phyloP scores from a whole-genome alignment of 2,888 invertebrate species.

The Leucania comma region DNA sequence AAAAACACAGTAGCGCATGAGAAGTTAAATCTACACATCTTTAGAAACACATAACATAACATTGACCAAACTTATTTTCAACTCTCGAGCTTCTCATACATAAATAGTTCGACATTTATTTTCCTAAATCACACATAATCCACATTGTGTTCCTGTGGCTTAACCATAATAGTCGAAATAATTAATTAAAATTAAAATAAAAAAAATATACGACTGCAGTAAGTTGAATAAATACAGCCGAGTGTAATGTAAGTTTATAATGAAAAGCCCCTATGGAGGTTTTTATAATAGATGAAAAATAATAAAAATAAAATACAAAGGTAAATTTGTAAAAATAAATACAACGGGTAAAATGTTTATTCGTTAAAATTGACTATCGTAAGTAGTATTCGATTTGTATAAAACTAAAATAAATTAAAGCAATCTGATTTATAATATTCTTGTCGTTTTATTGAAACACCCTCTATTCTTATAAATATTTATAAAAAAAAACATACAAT shows the following conservation, averaged over 20 bases:
- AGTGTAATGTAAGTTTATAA: constrained; percentile 89
- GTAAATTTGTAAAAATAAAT: constrained; percentile 89
- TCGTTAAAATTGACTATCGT: constrained; percentile 90
- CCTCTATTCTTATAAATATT: not conserved
- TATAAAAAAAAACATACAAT: not conserved
- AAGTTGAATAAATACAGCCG: constrained; percentile 82
- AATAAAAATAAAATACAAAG: constrained; percentile 84
- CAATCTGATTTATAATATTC: constrained; percentile 90
- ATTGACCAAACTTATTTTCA: constrained; percentile 52
- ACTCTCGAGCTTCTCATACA: constrained; percentile 60
- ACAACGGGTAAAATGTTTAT: constrained; percentile 89
- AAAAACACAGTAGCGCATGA: constrained; percentile 9
- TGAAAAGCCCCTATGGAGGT: constrained; percentile 89
- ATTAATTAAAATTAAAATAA: constrained; percentile 80
- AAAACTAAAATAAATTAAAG: constrained; percentile 91
- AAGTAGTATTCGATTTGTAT: constrained; percentile 91
- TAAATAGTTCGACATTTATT: constrained; percentile 60
- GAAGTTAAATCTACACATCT: constrained; percentile 35
- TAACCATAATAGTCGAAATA: constrained; percentile 83
- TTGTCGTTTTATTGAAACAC: constrained; percentile 79
- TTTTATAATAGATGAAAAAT: constrained; percentile 86
- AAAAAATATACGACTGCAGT: constrained; percentile 84
- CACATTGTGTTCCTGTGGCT: constrained; percentile 87
- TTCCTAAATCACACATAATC: constrained; percentile 72
- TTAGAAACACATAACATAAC: constrained; percentile 33